These are phyloP conservation scores for Protosalanx chinensis DNA, from an alignment of 2,797 vertebrate species.

Conservation along the genomic window DNA sequence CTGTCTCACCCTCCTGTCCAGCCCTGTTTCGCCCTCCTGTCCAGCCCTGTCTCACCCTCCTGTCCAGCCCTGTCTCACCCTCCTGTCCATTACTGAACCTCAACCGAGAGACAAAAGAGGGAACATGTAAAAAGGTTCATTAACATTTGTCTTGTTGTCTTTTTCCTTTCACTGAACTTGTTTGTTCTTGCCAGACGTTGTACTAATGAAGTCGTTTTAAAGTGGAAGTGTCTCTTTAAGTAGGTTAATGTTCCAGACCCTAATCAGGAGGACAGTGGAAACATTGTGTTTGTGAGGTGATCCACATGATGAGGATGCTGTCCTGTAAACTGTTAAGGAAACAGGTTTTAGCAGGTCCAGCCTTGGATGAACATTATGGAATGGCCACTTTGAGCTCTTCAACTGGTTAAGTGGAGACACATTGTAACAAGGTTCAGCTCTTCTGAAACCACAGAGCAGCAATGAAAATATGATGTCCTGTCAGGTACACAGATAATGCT, in stretches of 20 bases:
- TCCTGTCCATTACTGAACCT: neutral
- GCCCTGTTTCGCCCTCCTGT: too few species aligned
- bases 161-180: neutral
- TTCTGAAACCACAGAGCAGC: neutral
- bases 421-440: too few species aligned
- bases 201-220: constrained; percentile 4
- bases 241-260: constrained; percentile 1
- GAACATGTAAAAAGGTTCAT: constrained; percentile 7
- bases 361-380: neutral
- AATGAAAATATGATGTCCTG: neutral
- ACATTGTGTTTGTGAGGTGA: constrained; percentile 6
- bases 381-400: neutral
- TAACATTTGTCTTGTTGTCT: constrained; percentile 1
- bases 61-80: too few species aligned
- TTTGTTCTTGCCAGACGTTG: constrained; percentile 2
- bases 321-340: constrained; percentile 2
- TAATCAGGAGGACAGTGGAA: neutral
- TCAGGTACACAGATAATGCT: neutral
- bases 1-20: neutral
- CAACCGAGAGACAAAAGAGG: neutral
- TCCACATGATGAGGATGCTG: constrained; percentile 2
- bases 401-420: neutral
- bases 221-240: constrained; percentile 10
- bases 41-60: too few species aligned
- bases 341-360: constrained; percentile 9